phyloP scores from a whole-genome alignment of 2,888 invertebrate species.

The Lottia gigantea region DNA sequence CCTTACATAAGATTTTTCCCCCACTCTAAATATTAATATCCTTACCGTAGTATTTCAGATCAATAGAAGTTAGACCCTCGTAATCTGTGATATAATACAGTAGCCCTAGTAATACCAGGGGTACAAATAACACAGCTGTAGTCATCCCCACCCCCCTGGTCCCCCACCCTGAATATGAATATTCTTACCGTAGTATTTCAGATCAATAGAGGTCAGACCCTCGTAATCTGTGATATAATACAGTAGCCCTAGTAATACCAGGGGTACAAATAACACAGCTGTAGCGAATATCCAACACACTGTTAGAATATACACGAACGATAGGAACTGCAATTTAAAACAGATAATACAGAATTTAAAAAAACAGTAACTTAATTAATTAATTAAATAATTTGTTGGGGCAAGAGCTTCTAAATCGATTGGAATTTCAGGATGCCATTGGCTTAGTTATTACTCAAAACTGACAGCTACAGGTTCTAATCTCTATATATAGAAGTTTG shows the following conservation, averaged over 20 bases:
- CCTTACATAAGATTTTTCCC: too few relatives aligned
- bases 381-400: too few relatives aligned
- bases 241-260: slow-evolving; percentile 47
- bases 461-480: too few relatives aligned
- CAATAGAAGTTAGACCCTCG: slow-evolving; percentile 38
- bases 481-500: too few relatives aligned
- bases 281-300: slow-evolving; percentile 50
- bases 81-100: slow-evolving; percentile 39
- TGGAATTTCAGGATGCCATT: too few relatives aligned
- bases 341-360: too few relatives aligned
- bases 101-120: slow-evolving; percentile 48
- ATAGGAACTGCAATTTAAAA: slow-evolving; percentile 46
- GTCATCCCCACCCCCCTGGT: slow-evolving; percentile 22
- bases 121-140: slow-evolving; percentile 46
- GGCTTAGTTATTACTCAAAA: too few relatives aligned
- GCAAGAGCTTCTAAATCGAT: too few relatives aligned
- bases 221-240: slow-evolving; percentile 36
- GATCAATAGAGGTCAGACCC: slow-evolving; percentile 43
- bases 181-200: slow-evolving; percentile 51
- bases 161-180: too few relatives aligned
- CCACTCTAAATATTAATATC: neutral
- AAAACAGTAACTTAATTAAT: too few relatives aligned
- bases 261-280: slow-evolving; percentile 45
- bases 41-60: slow-evolving; percentile 56
- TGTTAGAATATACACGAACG: slow-evolving; percentile 50